phyloP scores from a whole-genome alignment of 2,797 vertebrate genomes.

The Novumbra hubbsi region DNA sequence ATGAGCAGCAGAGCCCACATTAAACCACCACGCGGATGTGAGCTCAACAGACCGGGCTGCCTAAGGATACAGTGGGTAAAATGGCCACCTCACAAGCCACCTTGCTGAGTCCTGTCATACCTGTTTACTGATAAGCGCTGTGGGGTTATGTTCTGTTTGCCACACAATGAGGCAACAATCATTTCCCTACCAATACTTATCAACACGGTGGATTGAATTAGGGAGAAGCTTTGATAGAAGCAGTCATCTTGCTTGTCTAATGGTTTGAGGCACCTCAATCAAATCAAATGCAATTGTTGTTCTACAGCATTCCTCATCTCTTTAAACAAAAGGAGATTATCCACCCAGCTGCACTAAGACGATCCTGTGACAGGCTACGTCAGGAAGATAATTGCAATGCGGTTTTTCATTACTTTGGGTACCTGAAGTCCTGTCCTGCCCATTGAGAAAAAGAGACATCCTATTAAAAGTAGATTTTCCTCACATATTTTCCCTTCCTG shows the following conservation, averaged over 20 bases:
- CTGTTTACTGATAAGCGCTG: slow-evolving; percentile 50
- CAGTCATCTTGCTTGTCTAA: slow-evolving; percentile 17
- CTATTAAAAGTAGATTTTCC: not conserved
- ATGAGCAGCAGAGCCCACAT: slow-evolving; percentile 36
- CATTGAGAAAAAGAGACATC: not conserved
- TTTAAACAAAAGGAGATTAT: slow-evolving; percentile 3
- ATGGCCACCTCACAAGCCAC: slow-evolving; percentile 22
- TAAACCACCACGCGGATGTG: slow-evolving; percentile 42
- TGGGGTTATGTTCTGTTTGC: slow-evolving; percentile 25
- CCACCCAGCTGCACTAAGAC: not conserved
- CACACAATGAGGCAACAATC: slow-evolving; percentile 18
- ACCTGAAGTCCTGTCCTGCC: not conserved
- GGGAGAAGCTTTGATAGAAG: not conserved
- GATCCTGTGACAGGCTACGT: not conserved
- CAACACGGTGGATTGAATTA: not conserved
- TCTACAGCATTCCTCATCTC: not conserved
- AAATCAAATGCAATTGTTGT: slow-evolving; percentile 35
- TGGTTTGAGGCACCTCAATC: slow-evolving; percentile 37
- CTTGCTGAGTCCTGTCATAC: slow-evolving; percentile 51
- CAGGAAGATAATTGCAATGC: not conserved
- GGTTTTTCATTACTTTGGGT: slow-evolving; percentile 1
- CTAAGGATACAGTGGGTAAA: slow-evolving; percentile 48
- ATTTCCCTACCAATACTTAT: slow-evolving; percentile 29
- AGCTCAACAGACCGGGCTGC: slow-evolving; percentile 48
- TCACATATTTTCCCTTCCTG: slow-evolving; percentile 18